Percentiles rank a stretch among this genome's conserved stretches.
phyloP scores from a whole-genome alignment of 2,888 invertebrate genomes.

The Orthosia gracilis region DNA sequence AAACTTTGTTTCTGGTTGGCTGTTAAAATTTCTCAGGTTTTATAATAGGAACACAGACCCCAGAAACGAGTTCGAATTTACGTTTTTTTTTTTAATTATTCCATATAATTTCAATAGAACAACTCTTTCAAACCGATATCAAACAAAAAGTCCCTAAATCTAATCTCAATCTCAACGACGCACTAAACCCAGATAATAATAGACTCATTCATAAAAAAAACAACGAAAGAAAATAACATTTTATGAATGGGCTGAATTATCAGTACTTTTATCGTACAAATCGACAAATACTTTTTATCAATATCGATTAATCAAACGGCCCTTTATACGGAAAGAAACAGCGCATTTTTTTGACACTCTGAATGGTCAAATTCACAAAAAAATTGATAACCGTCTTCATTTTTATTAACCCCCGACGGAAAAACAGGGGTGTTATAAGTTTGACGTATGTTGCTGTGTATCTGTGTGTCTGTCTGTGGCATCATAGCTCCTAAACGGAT shows the following conservation, averaged over 20 bases:
- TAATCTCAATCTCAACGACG: slow-evolving; percentile 3
- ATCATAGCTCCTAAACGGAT: too few species aligned
- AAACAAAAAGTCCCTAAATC: neutral
- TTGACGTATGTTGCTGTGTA: too few species aligned
- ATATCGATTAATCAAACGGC: neutral
- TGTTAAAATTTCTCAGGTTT: too few species aligned
- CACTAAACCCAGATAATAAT: neutral
- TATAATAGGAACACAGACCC: too few species aligned
- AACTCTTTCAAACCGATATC: neutral
- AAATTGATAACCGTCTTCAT: slow-evolving; percentile 1
- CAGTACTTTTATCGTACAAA: slow-evolving; percentile 31
- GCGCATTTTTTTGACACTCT: neutral
- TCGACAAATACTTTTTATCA: slow-evolving; percentile 13
- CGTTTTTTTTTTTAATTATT: too few species aligned
- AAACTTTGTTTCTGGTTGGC: too few species aligned
- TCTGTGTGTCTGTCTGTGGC: too few species aligned
- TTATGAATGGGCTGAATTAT: slow-evolving; percentile 47
- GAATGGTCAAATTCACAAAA: neutral
- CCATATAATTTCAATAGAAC: too few species aligned
- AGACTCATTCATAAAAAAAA: slow-evolving; percentile 7
- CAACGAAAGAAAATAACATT: slow-evolving; percentile 20
- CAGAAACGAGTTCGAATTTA: too few species aligned
- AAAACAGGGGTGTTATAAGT: too few species aligned
- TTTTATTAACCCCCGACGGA: too few species aligned
- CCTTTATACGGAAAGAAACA: neutral